phyloP scores from a whole-genome alignment of 2,888 invertebrate species.

The Parapristionchus giblindavisi region DNA sequence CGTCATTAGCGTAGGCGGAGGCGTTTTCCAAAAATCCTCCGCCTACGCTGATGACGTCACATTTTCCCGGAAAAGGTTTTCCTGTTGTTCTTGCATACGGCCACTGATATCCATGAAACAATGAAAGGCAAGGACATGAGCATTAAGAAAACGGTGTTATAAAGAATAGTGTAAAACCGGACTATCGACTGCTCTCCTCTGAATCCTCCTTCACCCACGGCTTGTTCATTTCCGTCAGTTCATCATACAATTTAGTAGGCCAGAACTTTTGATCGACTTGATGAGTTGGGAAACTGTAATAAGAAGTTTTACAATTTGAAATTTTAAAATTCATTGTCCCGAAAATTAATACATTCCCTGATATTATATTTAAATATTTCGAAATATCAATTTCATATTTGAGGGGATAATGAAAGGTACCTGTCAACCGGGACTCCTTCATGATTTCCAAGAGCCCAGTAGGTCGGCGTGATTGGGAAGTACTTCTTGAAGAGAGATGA shows the following conservation, averaged over 20 bases:
- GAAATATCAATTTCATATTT: background rate
- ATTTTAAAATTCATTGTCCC: background rate
- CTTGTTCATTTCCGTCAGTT: slow-evolving; percentile 81
- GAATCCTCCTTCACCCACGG: slow-evolving; percentile 77
- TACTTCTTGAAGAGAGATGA: slow-evolving; percentile 64
- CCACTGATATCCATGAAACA: too few relatives aligned
- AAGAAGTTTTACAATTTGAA: slow-evolving; percentile 4
- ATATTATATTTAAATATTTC: background rate
- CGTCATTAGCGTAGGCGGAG: too few relatives aligned
- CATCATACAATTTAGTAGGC: slow-evolving; percentile 85
- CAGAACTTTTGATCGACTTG: slow-evolving; percentile 65
- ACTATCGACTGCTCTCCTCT: slow-evolving; percentile 27
- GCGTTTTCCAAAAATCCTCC: too few relatives aligned
- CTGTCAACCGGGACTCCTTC: slow-evolving; percentile 94
- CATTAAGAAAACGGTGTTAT: too few relatives aligned
- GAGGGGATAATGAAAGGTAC: slow-evolving; percentile 72
- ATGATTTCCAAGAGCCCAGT: slow-evolving; percentile 93
- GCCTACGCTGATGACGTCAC: too few relatives aligned
- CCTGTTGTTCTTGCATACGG: too few relatives aligned
- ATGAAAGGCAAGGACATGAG: too few relatives aligned
- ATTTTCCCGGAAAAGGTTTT: too few relatives aligned
- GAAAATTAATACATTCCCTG: background rate
- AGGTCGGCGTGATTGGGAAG: slow-evolving; percentile 87
- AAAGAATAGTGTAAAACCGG: background rate
- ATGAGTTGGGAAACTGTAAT: slow-evolving; percentile 72